These are phyloP conservation scores for Galagoides demidoff DNA, from an alignment of 2,797 vertebrate genomes.

Conservation along the genomic window DNA sequence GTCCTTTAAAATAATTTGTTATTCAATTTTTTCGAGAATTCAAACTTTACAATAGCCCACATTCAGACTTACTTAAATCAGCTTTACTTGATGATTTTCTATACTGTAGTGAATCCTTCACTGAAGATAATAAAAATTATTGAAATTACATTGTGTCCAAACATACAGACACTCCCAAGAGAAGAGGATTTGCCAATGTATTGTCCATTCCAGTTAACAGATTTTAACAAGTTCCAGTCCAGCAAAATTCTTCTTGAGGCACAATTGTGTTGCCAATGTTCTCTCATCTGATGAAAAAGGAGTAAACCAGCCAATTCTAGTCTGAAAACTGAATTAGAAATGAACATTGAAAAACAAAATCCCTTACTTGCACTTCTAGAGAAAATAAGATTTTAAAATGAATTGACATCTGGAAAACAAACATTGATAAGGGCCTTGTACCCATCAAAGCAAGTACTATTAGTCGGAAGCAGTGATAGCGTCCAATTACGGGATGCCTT, in stretches of 20 bases:
- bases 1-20: conserved; percentile 24
- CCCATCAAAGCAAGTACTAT: neutral
- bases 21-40: conserved; percentile 30
- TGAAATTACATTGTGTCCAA: conserved; percentile 53
- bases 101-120: neutral
- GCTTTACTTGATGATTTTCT: neutral
- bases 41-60: neutral
- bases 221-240: neutral
- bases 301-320: conserved; percentile 29
- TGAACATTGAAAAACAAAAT: conserved; percentile 55
- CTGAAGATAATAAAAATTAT: neutral
- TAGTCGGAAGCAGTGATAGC: neutral
- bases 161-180: neutral
- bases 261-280: conserved; percentile 61
- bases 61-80: conserved; percentile 21
- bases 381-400: conserved; percentile 58
- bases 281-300: conserved; percentile 60
- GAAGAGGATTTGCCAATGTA: conserved; percentile 18
- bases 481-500: neutral
- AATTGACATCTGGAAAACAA: conserved; percentile 42
- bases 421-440: neutral
- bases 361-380: neutral
- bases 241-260: conserved; percentile 44
- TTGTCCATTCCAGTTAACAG: conserved; percentile 53
- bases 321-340: conserved; percentile 70